Evolutionary conservation across 2,888 invertebrate species (phyloP).

Genomic region (Crocallis elinguaria): DNA sequence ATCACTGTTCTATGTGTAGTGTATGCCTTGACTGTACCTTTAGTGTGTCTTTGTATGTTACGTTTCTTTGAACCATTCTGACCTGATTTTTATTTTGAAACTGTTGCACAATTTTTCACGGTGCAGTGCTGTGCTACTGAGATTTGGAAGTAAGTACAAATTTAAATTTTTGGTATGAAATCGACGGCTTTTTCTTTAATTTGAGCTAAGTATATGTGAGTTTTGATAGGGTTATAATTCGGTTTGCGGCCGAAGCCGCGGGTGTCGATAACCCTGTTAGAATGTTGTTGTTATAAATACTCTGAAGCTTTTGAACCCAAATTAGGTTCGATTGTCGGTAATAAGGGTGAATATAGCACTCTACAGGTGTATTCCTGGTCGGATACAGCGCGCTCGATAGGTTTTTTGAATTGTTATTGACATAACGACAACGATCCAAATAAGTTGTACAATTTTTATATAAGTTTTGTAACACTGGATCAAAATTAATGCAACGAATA

Average conservation of each 20-base stretch:
- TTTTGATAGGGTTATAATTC: not conserved
- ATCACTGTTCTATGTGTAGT: constrained; percentile 41
- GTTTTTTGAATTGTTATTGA: no score
- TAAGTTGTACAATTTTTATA: no score
- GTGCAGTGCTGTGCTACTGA: constrained; percentile 38
- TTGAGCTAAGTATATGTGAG: not conserved
- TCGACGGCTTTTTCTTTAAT: not conserved
- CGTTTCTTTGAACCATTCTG: constrained; percentile 49
- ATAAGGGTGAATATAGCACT: constrained; percentile 1
- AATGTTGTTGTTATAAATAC: constrained; percentile 21
- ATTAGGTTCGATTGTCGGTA: constrained; percentile 11
- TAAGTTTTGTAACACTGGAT: no score
- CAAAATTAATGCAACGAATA: no score
- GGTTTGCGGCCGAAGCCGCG: not conserved
- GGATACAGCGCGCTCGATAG: not conserved
- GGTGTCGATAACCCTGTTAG: constrained; percentile 10
- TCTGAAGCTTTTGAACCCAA: constrained; percentile 10
- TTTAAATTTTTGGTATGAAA: constrained; percentile 2
- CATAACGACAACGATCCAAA: no score
- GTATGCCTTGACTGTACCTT: constrained; percentile 36
- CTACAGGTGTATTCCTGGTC: not conserved
- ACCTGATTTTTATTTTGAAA: constrained; percentile 74
- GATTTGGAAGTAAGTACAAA: constrained; percentile 49
- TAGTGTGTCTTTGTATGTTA: constrained; percentile 44
- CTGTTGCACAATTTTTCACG: constrained; percentile 65